Percentiles rank a stretch among this genome's conserved stretches.
phyloP scores from a whole-genome alignment of 2,113 vertebrate species.

The Rhea pennata region DNA sequence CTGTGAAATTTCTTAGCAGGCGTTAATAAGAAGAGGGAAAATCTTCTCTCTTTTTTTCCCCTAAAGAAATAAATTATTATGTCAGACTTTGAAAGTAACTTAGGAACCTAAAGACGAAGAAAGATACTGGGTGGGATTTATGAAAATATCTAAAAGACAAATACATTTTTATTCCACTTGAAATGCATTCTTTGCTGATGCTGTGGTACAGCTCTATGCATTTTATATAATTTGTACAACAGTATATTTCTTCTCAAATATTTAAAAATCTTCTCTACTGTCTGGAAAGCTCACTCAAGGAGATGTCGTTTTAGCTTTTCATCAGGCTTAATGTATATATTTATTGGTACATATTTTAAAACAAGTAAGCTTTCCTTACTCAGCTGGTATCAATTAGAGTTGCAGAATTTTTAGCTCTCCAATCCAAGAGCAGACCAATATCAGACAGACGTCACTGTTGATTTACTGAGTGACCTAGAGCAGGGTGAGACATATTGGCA shows the following conservation, averaged over 20 bases:
- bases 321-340: not conserved
- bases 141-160: not conserved
- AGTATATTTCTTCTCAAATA: conserved; percentile 14
- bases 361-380: not conserved
- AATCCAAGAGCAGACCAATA: not conserved
- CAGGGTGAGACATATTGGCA: not conserved
- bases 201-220: not conserved
- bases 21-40: conserved; percentile 4
- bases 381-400: not conserved
- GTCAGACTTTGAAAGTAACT: not conserved
- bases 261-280: not conserved
- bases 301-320: not conserved
- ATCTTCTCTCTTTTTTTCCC: not conserved
- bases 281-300: conserved; percentile 22
- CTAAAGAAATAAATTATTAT: not conserved
- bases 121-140: not conserved
- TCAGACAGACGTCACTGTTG: not conserved
- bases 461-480: not conserved
- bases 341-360: not conserved
- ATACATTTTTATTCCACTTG: not conserved
- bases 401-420: not conserved
- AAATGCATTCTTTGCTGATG: not conserved
- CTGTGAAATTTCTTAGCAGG: conserved; percentile 47
- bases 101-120: not conserved
- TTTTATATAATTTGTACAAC: not conserved